Evolutionary conservation across 92 coral and sea anemone species (phyloP).

Genomic region (Zoanthus sansibaricus): DNA sequence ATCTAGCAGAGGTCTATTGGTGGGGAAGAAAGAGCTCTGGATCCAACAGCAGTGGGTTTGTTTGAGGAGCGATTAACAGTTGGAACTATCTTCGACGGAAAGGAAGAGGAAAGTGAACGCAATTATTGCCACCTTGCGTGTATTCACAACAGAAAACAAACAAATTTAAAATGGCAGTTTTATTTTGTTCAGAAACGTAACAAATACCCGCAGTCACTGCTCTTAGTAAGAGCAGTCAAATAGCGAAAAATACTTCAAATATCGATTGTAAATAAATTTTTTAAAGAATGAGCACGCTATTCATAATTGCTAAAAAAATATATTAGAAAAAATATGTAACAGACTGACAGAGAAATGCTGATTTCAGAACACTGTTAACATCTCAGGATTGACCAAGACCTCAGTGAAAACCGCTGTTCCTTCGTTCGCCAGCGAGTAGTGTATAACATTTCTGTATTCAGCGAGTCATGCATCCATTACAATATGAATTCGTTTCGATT

Average conservation of each 20-base stretch:
- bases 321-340: neutral
- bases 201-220: neutral
- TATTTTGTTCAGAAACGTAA: conserved; percentile 11
- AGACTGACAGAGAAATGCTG: neutral
- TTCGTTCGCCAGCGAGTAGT: no score
- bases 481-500: no score
- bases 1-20: no score
- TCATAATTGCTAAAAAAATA: neutral
- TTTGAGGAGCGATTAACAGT: no score
- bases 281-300: neutral
- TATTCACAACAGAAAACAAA: no score
- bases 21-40: no score
- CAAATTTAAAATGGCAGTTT: conserved; percentile 6
- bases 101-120: no score
- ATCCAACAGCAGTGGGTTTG: no score
- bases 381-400: neutral
- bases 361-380: neutral
- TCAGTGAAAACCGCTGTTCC: neutral
- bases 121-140: no score
- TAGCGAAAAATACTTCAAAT: conserved; percentile 20
- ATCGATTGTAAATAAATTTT: conserved; percentile 38
- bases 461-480: no score
- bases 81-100: no score
- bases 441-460: no score
- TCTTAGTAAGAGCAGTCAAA: conserved; percentile 24